Conservation (phyloP, 2,888 invertebrate genomes). For the Chrysotoxum bicinctum region DNA sequence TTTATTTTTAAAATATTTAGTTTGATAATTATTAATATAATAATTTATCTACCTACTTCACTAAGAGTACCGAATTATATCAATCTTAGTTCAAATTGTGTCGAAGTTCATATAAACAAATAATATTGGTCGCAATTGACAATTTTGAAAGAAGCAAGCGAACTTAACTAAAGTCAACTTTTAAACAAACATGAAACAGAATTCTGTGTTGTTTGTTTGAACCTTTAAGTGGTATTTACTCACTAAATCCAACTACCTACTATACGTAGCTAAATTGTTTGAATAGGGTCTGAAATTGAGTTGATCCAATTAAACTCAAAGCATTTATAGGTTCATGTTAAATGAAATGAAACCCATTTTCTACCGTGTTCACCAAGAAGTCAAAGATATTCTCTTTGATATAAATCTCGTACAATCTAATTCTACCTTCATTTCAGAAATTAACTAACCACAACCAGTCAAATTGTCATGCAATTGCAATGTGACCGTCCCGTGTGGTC, state of each 20-base stretch:
- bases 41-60: no score
- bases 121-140: no score
- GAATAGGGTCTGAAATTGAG: not conserved
- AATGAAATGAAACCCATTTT: not conserved
- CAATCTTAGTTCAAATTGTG: no score
- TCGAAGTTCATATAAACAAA: no score
- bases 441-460: conserved; percentile 53
- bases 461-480: conserved; percentile 54
- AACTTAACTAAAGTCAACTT: no score
- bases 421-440: not conserved
- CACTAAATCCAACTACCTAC: not conserved
- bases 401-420: not conserved
- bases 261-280: not conserved
- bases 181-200: no score
- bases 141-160: no score
- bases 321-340: not conserved
- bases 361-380: not conserved
- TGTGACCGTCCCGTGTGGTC: conserved; percentile 65
- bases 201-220: no score
- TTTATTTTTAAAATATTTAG: no score
- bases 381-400: not conserved
- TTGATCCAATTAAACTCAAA: not conserved
- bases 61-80: no score
- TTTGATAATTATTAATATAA: no score
- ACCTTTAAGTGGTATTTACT: not conserved